Percentiles rank a stretch among this genome's conserved stretches.
phyloP scores from a whole-genome alignment of 2,797 vertebrate species.

The Platalea minor region DNA sequence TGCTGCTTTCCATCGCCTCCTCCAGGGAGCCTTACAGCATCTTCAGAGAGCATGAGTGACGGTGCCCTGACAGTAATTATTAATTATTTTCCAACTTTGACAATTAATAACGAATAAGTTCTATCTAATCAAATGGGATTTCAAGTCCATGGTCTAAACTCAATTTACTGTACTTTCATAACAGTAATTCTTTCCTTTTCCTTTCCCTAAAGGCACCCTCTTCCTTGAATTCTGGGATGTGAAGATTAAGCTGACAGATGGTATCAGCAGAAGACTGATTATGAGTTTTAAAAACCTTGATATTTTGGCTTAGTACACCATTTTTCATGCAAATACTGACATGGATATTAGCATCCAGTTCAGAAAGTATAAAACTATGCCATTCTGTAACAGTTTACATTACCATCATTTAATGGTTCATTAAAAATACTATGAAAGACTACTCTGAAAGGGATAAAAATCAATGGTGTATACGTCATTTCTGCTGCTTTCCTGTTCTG shows the following conservation, averaged over 20 bases:
- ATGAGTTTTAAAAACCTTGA: conserved; percentile 45
- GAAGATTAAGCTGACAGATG: conserved; percentile 59
- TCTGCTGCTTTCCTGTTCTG: background rate
- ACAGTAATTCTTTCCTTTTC: background rate
- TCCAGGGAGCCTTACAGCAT: background rate
- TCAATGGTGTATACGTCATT: background rate
- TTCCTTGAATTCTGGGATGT: conserved; percentile 25
- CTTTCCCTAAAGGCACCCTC: conserved; percentile 15
- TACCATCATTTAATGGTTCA: conserved; percentile 38
- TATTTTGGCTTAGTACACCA: conserved; percentile 49
- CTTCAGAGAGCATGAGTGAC: background rate
- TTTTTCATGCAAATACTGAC: conserved; percentile 56
- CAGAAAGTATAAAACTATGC: conserved; percentile 23
- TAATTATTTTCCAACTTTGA: conserved; percentile 26
- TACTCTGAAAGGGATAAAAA: conserved; percentile 34
- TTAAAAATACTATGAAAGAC: conserved; percentile 9
- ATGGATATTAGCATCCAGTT: conserved; percentile 60
- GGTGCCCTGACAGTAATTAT: background rate
- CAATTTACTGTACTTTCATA: background rate
- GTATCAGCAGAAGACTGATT: conserved; percentile 51
- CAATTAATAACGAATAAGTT: conserved; percentile 16
- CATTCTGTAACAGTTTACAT: conserved; percentile 24
- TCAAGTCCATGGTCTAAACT: background rate
- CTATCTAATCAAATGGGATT: background rate
- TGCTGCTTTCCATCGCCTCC: background rate